A percentile compares a stretch with the other conserved stretches of the same genome.
These are phyloP conservation scores for Amphipoea oculea DNA, from an alignment of 2,888 invertebrate genomes.

Conservation along the genomic window DNA sequence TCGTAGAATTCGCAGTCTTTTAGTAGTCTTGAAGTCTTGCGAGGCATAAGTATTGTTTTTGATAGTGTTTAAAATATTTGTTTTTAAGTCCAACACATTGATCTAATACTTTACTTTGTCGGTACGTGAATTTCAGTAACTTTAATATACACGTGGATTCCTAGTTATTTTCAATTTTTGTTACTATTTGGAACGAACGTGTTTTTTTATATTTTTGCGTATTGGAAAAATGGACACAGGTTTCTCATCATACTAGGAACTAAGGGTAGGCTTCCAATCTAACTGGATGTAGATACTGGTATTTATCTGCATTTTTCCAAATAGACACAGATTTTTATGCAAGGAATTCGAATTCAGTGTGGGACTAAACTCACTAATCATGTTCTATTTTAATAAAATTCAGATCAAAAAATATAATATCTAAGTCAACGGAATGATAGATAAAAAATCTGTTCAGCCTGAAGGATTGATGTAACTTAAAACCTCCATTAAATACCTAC, in stretches of 20 bases:
- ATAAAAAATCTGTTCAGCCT: slow-evolving; percentile 28
- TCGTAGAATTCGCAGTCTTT: neutral
- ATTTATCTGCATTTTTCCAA: neutral
- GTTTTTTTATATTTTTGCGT: neutral
- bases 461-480: slow-evolving; percentile 48
- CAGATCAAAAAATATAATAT: neutral
- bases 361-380: neutral
- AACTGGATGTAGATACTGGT: neutral
- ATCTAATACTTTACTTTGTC: neutral
- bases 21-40: neutral
- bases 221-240: neutral
- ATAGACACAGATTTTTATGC: neutral
- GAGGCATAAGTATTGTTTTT: neutral
- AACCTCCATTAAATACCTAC: slow-evolving; percentile 47
- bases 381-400: slow-evolving; percentile 15
- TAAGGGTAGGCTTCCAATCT: neutral
- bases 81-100: neutral
- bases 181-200: neutral
- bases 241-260: neutral
- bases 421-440: neutral
- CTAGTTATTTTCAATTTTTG: neutral
- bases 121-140: neutral
- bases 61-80: neutral
- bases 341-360: too few relatives aligned
- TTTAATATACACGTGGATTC: neutral